Conservation (phyloP, 2,888 invertebrate genomes). For the Polylopha cassiicola region DNA sequence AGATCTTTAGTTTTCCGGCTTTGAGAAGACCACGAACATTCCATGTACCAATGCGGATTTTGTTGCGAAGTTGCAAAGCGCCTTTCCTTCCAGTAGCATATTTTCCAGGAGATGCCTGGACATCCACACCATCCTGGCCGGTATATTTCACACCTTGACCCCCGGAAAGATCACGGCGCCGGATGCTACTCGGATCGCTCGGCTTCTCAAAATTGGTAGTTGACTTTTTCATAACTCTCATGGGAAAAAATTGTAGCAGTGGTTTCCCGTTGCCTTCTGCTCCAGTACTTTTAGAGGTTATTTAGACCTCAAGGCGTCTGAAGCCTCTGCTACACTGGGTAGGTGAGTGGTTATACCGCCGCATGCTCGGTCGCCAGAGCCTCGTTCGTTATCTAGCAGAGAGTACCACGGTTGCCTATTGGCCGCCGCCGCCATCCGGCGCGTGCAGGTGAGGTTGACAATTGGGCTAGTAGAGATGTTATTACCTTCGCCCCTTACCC, state of each 20-base stretch:
- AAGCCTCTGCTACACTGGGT: constrained; percentile 11
- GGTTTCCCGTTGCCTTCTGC: constrained; percentile 14
- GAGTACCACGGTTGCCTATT: constrained; percentile 17
- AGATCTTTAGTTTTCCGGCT: constrained; percentile 1
- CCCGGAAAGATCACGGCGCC: constrained; percentile 2
- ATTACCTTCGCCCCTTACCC: constrained; percentile 8
- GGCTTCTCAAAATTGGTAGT: not conserved
- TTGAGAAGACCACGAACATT: not conserved
- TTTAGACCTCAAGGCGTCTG: constrained; percentile 18
- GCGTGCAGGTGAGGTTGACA: too few relatives aligned
- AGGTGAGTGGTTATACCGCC: constrained; percentile 25
- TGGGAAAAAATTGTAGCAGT: constrained; percentile 15
- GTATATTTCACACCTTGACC: not conserved
- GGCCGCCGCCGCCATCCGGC: not conserved
- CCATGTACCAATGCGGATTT: constrained; percentile 2
- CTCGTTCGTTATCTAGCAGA: constrained; percentile 24
- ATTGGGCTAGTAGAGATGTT: constrained; percentile 8
- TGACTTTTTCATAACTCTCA: not conserved
- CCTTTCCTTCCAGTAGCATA: too few relatives aligned
- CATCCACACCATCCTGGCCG: not conserved
- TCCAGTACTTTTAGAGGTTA: constrained; percentile 8
- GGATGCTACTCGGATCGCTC: not conserved
- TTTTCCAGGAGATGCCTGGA: constrained; percentile 10
- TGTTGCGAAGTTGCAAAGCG: too few relatives aligned
- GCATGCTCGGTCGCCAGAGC: constrained; percentile 25